Percentiles rank a stretch among this genome's conserved stretches.
These are phyloP conservation scores for Oryctes rhinoceros DNA, from an alignment of 1,140 invertebrate genomes.

Conservation along the genomic window DNA sequence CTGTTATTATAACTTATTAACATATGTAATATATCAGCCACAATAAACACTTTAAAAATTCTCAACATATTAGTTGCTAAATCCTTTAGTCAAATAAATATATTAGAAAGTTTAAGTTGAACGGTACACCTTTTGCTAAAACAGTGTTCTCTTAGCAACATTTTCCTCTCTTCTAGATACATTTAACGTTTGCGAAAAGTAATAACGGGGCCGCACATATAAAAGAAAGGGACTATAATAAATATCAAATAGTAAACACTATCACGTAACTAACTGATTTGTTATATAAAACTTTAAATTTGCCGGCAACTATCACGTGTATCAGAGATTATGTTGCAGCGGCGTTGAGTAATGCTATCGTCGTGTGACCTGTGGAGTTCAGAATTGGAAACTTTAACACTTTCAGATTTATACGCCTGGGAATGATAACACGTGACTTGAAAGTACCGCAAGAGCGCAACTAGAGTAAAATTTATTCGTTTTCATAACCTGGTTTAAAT, in stretches of 20 bases:
- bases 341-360: slow-evolving; percentile 32
- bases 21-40: no score
- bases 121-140: no score
- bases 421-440: slow-evolving; percentile 42
- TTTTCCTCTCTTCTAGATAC: no score
- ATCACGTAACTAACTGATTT: background rate
- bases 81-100: no score
- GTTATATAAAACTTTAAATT: slow-evolving; percentile 34
- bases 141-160: no score
- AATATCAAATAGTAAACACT: background rate
- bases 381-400: slow-evolving; percentile 40
- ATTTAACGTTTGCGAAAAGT: no score
- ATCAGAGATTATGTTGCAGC: slow-evolving; percentile 34
- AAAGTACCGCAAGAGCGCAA: slow-evolving; percentile 26
- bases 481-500: slow-evolving; percentile 37
- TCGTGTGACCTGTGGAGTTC: slow-evolving; percentile 40
- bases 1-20: no score
- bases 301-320: background rate
- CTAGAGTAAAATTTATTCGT: slow-evolving; percentile 33
- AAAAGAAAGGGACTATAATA: background rate
- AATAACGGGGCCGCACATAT: no score
- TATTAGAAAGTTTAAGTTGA: no score
- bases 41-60: no score
- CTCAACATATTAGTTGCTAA: no score
- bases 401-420: slow-evolving; percentile 40